Percentiles rank a stretch among this genome's conserved stretches.
phyloP scores from a whole-genome alignment of 2,113 vertebrate genomes.

The Ptilonorhynchus violaceus region DNA sequence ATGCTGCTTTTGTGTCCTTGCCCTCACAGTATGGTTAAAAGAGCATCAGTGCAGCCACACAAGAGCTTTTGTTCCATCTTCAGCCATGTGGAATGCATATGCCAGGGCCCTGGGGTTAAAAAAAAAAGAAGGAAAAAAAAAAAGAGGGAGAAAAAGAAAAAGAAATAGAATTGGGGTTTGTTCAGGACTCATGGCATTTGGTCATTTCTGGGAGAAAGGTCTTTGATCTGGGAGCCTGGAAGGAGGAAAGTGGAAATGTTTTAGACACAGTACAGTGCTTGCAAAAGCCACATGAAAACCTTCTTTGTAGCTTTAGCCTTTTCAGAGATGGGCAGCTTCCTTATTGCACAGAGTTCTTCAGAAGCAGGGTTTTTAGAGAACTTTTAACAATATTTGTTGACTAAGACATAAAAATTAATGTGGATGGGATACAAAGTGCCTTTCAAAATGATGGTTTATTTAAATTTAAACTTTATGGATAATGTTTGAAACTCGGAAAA shows the following conservation, averaged over 20 bases:
- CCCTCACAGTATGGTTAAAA: constrained; percentile 44
- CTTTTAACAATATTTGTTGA: constrained; percentile 54
- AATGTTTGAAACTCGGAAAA: background rate
- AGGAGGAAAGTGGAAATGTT: constrained; percentile 76
- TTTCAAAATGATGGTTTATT: constrained; percentile 42
- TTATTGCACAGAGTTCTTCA: constrained; percentile 66
- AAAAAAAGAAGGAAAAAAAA: background rate
- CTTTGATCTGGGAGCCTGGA: constrained; percentile 80
- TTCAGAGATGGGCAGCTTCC: constrained; percentile 74
- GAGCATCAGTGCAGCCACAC: constrained; percentile 45
- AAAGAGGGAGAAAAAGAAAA: background rate
- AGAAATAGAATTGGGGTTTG: constrained; percentile 62
- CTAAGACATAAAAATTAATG: constrained; percentile 45
- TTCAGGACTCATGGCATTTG: constrained; percentile 75
- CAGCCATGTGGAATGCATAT: constrained; percentile 90
- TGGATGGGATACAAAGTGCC: constrained; percentile 25
- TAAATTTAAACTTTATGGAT: constrained; percentile 45
- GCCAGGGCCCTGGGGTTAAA: constrained; percentile 70
- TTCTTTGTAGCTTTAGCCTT: constrained; percentile 76
- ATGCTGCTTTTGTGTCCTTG: background rate
- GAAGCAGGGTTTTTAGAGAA: background rate
- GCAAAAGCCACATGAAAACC: constrained; percentile 83
- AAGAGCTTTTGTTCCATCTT: constrained; percentile 79
- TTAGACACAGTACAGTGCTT: constrained; percentile 66
- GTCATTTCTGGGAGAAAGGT: constrained; percentile 75